Evolutionary conservation across 2,888 invertebrate genomes (phyloP).

Genomic region (Cheilosia urbana): DNA sequence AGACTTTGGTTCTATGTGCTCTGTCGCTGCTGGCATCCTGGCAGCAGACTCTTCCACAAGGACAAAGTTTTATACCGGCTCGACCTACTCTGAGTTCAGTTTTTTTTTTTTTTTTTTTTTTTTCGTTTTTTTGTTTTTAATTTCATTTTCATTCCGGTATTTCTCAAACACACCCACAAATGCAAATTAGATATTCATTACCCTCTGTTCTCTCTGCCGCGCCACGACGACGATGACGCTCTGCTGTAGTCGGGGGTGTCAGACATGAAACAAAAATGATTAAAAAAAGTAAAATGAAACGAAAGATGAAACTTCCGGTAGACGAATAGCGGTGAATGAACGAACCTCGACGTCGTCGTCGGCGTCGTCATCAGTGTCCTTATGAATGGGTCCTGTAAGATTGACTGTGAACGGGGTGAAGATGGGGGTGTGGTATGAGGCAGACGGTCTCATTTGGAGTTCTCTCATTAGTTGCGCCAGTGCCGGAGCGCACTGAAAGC

Average conservation of each 20-base stretch:
- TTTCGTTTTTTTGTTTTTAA: conserved; percentile 71
- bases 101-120: conserved; percentile 52
- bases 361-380: conserved; percentile 63
- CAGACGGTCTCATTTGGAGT: conserved; percentile 55
- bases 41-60: conserved; percentile 56
- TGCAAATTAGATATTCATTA: conserved; percentile 76
- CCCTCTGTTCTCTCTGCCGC: conserved; percentile 53
- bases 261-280: conserved; percentile 70
- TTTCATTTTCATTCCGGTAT: conserved; percentile 73
- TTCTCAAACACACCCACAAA: conserved; percentile 74
- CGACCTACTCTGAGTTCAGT: conserved; percentile 50
- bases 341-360: conserved; percentile 46
- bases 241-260: conserved; percentile 39
- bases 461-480: conserved; percentile 70
- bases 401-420: conserved; percentile 20
- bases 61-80: conserved; percentile 74
- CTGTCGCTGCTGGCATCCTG: conserved; percentile 20
- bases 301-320: conserved; percentile 68
- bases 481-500: conserved; percentile 36
- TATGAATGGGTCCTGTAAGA: conserved; percentile 46
- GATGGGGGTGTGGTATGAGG: neutral
- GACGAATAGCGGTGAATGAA: conserved; percentile 69
- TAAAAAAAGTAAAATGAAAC: conserved; percentile 47
- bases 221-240: neutral
- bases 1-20: conserved; percentile 25